phyloP scores from a whole-genome alignment of 2,113 vertebrate genomes.

The Nothobranchius kuhntae region DNA sequence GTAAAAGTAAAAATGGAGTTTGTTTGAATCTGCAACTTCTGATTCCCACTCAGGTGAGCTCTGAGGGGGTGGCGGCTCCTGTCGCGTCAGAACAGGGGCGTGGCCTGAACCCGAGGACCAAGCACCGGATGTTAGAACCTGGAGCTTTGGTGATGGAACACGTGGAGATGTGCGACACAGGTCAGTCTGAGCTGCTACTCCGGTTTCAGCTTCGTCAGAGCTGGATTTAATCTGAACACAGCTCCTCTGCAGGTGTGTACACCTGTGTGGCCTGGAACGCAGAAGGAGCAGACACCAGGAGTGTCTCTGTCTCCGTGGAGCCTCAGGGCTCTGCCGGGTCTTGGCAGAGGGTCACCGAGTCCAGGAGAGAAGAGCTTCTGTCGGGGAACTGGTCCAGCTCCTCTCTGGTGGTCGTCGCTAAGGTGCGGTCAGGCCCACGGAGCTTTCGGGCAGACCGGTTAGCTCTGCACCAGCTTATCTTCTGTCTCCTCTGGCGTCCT shows the following conservation, averaged over 20 bases:
- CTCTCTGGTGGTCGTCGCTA: slow-evolving; percentile 78
- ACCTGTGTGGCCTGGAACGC: slow-evolving; percentile 84
- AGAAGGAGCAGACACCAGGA: slow-evolving; percentile 80
- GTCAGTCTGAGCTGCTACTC: slow-evolving; percentile 30
- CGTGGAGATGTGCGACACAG: slow-evolving; percentile 73
- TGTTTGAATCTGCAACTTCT: not conserved
- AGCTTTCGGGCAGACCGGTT: too few relatives aligned
- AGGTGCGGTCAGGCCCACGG: slow-evolving; percentile 44
- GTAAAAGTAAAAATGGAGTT: too few relatives aligned
- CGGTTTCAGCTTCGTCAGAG: not conserved
- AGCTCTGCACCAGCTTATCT: not conserved
- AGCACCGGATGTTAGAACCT: slow-evolving; percentile 71
- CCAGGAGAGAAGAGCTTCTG: slow-evolving; percentile 15
- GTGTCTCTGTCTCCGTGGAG: slow-evolving; percentile 75
- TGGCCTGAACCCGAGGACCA: slow-evolving; percentile 56
- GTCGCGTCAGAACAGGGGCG: slow-evolving; percentile 56
- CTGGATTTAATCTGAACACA: not conserved
- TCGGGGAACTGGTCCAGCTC: slow-evolving; percentile 37
- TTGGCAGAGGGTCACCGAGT: not conserved
- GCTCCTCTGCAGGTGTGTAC: slow-evolving; percentile 70
- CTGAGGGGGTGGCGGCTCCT: slow-evolving; percentile 63
- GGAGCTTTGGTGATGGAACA: slow-evolving; percentile 80
- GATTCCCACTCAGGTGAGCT: slow-evolving; percentile 66
- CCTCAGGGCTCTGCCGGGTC: slow-evolving; percentile 19
- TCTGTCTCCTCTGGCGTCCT: not conserved